A percentile compares a stretch with the other conserved stretches of the same genome.
These are phyloP conservation scores for Plagodis dolabraria DNA, from an alignment of 2,888 invertebrate genomes.

Conservation along the genomic window DNA sequence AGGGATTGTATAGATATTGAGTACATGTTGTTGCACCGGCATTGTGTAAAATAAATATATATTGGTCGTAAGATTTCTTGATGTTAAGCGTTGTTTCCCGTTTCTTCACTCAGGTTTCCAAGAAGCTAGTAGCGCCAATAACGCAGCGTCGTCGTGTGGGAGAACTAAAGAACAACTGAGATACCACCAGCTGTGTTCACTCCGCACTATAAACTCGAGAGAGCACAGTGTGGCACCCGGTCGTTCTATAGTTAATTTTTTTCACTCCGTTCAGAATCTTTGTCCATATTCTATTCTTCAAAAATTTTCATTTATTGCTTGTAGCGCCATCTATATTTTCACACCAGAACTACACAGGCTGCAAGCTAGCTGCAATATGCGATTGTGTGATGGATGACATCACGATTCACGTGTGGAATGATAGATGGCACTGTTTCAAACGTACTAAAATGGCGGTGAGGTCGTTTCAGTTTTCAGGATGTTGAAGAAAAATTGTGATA, in stretches of 20 bases:
- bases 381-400: slow-evolving; percentile 22
- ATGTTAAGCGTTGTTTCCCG: too few relatives aligned
- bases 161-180: slow-evolving; percentile 92
- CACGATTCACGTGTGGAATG: slow-evolving; percentile 32
- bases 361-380: slow-evolving; percentile 18
- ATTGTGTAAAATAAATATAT: too few relatives aligned
- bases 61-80: too few relatives aligned
- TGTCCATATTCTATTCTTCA: slow-evolving; percentile 24
- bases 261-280: slow-evolving; percentile 18
- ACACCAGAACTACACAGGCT: slow-evolving; percentile 35
- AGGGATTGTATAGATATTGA: too few relatives aligned
- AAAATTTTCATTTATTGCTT: slow-evolving; percentile 26
- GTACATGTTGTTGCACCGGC: too few relatives aligned
- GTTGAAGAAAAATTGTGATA: background rate
- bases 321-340: slow-evolving; percentile 39
- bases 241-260: slow-evolving; percentile 83
- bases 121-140: slow-evolving; percentile 1
- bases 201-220: slow-evolving; percentile 89
- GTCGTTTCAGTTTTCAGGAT: slow-evolving; percentile 8
- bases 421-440: slow-evolving; percentile 54
- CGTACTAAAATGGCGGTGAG: slow-evolving; percentile 12
- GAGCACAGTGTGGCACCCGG: slow-evolving; percentile 99
- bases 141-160: slow-evolving; percentile 41
- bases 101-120: background rate
- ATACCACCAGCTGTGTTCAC: slow-evolving; percentile 99